A percentile compares a stretch with the other conserved stretches of the same genome.
phyloP scores from a whole-genome alignment of 2,797 vertebrate genomes.

The Cirrhinus mrigala region DNA sequence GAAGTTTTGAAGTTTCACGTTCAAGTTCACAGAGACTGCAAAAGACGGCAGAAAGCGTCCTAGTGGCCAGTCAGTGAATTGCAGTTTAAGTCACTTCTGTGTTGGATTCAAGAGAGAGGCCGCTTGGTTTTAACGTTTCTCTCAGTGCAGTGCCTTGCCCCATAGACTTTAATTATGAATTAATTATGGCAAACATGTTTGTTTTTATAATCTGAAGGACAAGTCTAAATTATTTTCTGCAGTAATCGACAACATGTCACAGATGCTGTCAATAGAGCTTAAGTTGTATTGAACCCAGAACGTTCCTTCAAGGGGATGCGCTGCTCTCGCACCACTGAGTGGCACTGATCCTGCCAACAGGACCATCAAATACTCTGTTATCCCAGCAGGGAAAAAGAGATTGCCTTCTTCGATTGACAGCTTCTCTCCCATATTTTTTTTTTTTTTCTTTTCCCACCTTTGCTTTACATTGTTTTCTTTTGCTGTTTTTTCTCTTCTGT shows the following conservation, averaged over 20 bases:
- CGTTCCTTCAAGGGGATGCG: conserved; percentile 3
- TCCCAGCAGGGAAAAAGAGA: conserved; percentile 32
- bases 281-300: neutral
- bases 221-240: neutral
- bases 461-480: neutral
- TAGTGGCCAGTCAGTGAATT: too few relatives aligned
- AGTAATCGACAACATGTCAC: conserved; percentile 5
- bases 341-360: conserved; percentile 16
- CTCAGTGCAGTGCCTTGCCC: neutral
- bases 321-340: conserved; percentile 19
- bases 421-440: neutral
- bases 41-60: too few relatives aligned
- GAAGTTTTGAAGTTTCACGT: too few relatives aligned
- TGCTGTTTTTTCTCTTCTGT: neutral
- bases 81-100: too few relatives aligned
- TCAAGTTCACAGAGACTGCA: too few relatives aligned
- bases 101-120: too few relatives aligned
- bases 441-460: neutral
- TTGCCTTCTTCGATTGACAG: conserved; percentile 8
- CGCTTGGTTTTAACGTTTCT: neutral
- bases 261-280: conserved; percentile 10
- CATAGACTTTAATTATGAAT: neutral
- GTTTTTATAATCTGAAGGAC: neutral
- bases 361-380: conserved; percentile 31
- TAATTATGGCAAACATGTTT: neutral